A percentile compares a stretch with the other conserved stretches of the same genome.
Evolutionary conservation across 2,113 vertebrate species (phyloP).

Genomic region (Scartelaos histophorus): DNA sequence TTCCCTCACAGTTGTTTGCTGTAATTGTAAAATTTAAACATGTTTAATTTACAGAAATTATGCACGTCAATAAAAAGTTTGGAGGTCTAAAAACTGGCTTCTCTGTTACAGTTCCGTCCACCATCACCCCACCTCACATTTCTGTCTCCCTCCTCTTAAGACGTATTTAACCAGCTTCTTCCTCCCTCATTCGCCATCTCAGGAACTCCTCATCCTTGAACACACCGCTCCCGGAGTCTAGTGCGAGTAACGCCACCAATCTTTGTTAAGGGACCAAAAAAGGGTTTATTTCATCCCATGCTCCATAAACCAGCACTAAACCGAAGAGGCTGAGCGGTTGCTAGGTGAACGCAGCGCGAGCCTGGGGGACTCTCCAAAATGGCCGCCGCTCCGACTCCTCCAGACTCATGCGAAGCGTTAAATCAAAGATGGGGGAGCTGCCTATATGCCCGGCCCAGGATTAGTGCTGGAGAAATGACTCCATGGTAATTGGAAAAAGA

Average conservation of each 20-base stretch:
- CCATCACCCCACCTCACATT: too few species aligned
- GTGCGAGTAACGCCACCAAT: constrained; percentile 51
- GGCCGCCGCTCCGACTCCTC: constrained; percentile 48
- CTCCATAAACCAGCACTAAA: constrained; percentile 75
- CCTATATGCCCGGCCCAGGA: constrained; percentile 44
- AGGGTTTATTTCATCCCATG: constrained; percentile 75
- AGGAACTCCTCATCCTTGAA: constrained; percentile 51
- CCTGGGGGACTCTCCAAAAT: constrained; percentile 47
- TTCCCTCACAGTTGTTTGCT: too few species aligned
- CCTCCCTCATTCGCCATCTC: constrained; percentile 28
- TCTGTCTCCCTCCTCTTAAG: constrained; percentile 14
- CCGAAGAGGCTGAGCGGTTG: constrained; percentile 60
- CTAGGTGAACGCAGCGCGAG: constrained; percentile 58
- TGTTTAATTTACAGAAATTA: too few species aligned
- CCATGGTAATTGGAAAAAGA: constrained; percentile 71
- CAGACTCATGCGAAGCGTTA: constrained; percentile 57
- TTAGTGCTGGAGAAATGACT: constrained; percentile 68
- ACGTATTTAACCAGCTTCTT: constrained; percentile 35
- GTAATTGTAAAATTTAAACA: too few species aligned
- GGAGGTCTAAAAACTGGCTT: background rate
- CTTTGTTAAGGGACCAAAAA: constrained; percentile 55
- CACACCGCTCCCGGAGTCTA: constrained; percentile 38
- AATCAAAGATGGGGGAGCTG: constrained; percentile 67
- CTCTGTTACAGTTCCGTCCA: background rate
- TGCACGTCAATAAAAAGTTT: too few species aligned